These are phyloP conservation scores for Turritopsis rubra DNA, from an alignment of 30 jellyfish, hydroid and myxozoan genomes.

Conservation along the genomic window DNA sequence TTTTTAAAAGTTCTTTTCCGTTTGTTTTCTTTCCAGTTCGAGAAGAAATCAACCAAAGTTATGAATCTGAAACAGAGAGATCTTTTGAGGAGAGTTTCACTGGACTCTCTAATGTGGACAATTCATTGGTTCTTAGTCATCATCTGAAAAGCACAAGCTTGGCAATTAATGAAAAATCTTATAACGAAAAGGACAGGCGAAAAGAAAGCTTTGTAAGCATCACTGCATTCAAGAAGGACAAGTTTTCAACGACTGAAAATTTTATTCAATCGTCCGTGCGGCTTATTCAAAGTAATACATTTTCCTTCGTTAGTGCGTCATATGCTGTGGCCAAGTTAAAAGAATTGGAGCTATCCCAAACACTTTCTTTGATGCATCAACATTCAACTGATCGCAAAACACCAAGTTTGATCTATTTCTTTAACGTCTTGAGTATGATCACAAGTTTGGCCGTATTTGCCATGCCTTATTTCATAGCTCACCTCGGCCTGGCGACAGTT, in stretches of 20 bases:
- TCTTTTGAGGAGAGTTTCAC: neutral
- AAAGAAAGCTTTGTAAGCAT: no score
- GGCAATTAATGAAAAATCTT: neutral
- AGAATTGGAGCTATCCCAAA: slow-evolving; percentile 19
- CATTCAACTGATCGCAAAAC: slow-evolving; percentile 51
- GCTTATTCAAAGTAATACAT: slow-evolving; percentile 5
- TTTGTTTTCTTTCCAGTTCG: neutral
- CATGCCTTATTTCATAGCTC: slow-evolving; percentile 52
- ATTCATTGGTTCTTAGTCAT: neutral
- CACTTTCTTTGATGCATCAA: slow-evolving; percentile 36
- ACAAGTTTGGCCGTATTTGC: slow-evolving; percentile 52
- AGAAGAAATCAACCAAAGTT: neutral
- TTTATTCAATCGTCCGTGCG: no score
- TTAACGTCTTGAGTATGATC: slow-evolving; percentile 40
- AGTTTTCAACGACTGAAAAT: no score
- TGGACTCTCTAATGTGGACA: neutral
- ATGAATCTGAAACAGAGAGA: neutral
- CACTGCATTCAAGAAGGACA: no score
- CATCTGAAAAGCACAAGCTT: neutral
- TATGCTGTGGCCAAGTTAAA: neutral
- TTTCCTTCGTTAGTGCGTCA: slow-evolving; percentile 20
- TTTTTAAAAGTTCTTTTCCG: no score
- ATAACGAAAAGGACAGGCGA: no score
- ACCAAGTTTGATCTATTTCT: slow-evolving; percentile 29
- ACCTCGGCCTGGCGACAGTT: slow-evolving; percentile 38